phyloP scores from a whole-genome alignment of 2,888 invertebrate species.

The Microchrysa polita region DNA sequence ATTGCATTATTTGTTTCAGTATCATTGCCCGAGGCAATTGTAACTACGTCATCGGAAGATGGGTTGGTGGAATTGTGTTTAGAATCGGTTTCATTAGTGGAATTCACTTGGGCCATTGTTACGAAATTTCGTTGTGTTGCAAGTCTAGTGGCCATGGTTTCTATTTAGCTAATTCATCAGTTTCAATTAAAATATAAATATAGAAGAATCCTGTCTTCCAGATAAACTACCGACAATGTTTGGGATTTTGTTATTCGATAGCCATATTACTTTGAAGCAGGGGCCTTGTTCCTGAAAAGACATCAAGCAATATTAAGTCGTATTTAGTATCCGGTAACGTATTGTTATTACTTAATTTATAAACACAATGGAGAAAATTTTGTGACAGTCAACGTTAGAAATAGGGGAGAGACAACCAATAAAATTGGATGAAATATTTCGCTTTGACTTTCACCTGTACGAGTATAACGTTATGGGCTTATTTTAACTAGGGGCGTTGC shows the following conservation, averaged over 20 bases:
- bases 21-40: conserved; percentile 45
- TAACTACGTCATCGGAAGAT: conserved; percentile 39
- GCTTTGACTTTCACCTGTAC: conserved; percentile 20
- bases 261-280: background rate
- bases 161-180: conserved; percentile 29
- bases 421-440: conserved; percentile 7
- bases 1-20: conserved; percentile 44
- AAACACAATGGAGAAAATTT: background rate
- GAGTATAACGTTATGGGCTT: background rate
- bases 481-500: conserved; percentile 58
- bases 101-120: conserved; percentile 56
- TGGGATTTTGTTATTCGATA: conserved; percentile 26
- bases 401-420: conserved; percentile 4
- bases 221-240: conserved; percentile 38
- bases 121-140: conserved; percentile 62
- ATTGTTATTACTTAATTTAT: background rate
- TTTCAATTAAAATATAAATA: background rate
- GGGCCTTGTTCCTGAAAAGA: conserved; percentile 14
- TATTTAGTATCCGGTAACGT: background rate
- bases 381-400: background rate
- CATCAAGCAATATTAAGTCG: background rate
- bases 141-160: conserved; percentile 62
- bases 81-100: conserved; percentile 43
- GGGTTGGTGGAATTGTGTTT: conserved; percentile 29
- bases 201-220: conserved; percentile 4